A percentile compares a stretch with the other conserved stretches of the same genome.
phyloP scores from a whole-genome alignment of 2,888 invertebrate genomes.

The Megalurothrips usitatus region DNA sequence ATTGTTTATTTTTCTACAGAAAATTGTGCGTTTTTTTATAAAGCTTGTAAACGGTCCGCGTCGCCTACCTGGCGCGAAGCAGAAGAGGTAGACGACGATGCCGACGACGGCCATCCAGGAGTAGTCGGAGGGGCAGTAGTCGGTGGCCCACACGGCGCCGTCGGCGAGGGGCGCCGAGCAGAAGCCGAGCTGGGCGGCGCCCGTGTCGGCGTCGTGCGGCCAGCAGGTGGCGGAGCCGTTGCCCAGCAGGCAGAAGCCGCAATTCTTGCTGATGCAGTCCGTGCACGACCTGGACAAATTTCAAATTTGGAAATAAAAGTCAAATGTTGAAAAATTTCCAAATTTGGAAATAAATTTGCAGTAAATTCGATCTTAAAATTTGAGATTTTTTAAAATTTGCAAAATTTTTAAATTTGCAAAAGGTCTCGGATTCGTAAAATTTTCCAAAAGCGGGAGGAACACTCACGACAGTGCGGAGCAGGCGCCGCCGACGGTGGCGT shows the following conservation, averaged over 20 bases:
- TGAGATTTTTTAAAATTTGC: too few species aligned
- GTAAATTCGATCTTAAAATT: too few species aligned
- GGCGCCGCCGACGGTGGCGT: background rate
- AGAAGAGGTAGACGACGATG: constrained; percentile 47
- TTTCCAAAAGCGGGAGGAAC: background rate
- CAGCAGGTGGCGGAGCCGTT: constrained; percentile 37
- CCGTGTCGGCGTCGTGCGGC: constrained; percentile 27
- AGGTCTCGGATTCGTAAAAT: background rate
- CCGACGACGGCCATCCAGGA: constrained; percentile 48
- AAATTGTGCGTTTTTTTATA: too few species aligned
- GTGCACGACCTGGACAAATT: background rate
- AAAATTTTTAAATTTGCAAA: background rate
- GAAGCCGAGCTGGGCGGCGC: background rate
- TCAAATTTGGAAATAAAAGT: too few species aligned
- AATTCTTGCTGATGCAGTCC: background rate
- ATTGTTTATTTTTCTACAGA: background rate
- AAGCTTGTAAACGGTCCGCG: too few species aligned
- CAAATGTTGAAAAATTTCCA: too few species aligned
- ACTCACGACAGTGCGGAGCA: background rate
- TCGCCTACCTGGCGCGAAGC: constrained; percentile 47
- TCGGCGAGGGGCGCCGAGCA: background rate
- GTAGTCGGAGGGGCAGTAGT: constrained; percentile 47
- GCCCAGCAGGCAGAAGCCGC: background rate
- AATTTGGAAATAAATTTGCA: too few species aligned
- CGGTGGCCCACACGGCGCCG: constrained; percentile 44